Evolutionary conservation across 2,797 vertebrate species (phyloP).

Genomic region (Typhlichthys subterraneus): DNA sequence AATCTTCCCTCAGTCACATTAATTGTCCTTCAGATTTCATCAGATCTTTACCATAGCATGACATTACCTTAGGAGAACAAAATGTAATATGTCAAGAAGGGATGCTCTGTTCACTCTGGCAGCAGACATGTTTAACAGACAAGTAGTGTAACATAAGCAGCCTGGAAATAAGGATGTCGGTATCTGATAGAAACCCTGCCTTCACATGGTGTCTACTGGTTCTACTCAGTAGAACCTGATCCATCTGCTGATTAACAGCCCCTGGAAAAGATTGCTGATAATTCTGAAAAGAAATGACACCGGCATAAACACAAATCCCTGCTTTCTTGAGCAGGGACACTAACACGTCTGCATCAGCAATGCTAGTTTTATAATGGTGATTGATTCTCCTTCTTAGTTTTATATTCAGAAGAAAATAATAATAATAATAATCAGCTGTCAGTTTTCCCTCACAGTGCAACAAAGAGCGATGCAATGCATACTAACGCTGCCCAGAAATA

Average conservation of each 20-base stretch:
- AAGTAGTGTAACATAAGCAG: constrained; percentile 11
- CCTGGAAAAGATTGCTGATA: constrained; percentile 40
- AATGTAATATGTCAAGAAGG: constrained; percentile 21
- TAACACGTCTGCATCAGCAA: neutral
- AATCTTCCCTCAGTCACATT: constrained; percentile 25
- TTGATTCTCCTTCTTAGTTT: constrained; percentile 40
- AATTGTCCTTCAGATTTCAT: constrained; percentile 23
- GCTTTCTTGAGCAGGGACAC: constrained; percentile 19
- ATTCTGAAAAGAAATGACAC: constrained; percentile 39
- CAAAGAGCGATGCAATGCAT: constrained; percentile 52
- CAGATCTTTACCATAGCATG: constrained; percentile 41
- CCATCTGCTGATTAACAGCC: constrained; percentile 29
- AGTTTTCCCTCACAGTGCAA: constrained; percentile 56
- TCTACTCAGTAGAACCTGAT: constrained; percentile 23
- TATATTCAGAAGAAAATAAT: constrained; percentile 43
- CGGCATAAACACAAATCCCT: constrained; percentile 32
- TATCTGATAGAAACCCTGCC: constrained; percentile 28
- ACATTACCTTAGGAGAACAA: constrained; percentile 46
- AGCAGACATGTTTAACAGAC: constrained; percentile 19
- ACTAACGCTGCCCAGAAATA: constrained; percentile 64
- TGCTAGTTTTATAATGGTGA: constrained; percentile 26
- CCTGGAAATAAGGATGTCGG: constrained; percentile 38
- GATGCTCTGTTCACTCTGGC: constrained; percentile 18
- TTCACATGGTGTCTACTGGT: constrained; percentile 22
- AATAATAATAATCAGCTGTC: constrained; percentile 15